Percentiles rank a stretch among this genome's conserved stretches.
These are phyloP conservation scores for Brachionus koreanus DNA, from an alignment of 1,140 invertebrate genomes.

Conservation along the genomic window DNA sequence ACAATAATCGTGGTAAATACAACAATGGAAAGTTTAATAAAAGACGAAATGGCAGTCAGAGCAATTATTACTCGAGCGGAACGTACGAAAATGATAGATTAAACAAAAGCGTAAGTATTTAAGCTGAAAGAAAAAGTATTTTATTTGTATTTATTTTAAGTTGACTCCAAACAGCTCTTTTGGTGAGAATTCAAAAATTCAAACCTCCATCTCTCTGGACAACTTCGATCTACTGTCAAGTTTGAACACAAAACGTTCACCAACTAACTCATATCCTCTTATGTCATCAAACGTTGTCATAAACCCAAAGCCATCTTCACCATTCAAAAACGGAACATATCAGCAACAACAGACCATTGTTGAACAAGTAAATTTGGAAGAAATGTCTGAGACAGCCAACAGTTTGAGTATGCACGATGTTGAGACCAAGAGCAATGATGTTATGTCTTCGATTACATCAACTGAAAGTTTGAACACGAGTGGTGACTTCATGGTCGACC, in stretches of 20 bases:
- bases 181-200: constrained; percentile 8
- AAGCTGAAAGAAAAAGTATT: neutral
- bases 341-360: neutral
- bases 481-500: constrained; percentile 7
- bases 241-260: constrained; percentile 4
- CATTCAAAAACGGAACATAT: neutral
- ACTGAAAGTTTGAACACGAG: constrained; percentile 13
- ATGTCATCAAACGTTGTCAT: constrained; percentile 8
- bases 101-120: constrained; percentile 29
- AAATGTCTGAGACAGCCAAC: neutral
- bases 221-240: neutral
- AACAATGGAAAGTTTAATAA: neutral
- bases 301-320: neutral
- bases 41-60: constrained; percentile 15
- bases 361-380: constrained; percentile 19
- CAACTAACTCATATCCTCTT: neutral
- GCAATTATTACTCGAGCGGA: constrained; percentile 17
- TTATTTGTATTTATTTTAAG: neutral
- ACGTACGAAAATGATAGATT: constrained; percentile 24
- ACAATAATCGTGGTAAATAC: neutral
- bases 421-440: neutral
- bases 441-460: neutral
- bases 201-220: constrained; percentile 1
- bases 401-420: neutral
- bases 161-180: constrained; percentile 22